Conservation (phyloP, 2,888 invertebrate species). For the Noctua janthe region DNA sequence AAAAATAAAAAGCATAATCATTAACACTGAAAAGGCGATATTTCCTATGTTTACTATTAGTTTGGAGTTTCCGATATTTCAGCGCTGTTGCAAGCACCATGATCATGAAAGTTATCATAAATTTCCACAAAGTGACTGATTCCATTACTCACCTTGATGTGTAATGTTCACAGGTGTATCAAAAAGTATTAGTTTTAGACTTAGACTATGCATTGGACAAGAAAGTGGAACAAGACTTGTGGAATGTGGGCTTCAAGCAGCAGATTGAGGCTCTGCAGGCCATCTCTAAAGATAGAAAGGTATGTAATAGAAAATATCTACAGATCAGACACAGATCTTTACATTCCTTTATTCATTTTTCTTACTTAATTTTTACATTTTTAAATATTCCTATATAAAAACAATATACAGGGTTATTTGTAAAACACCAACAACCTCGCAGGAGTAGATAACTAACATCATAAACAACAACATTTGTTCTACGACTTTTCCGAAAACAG, state of each 20-base stretch:
- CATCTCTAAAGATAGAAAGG: conserved; percentile 95
- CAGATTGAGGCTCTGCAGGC: conserved; percentile 95
- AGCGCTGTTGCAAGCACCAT: too few species aligned
- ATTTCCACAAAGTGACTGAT: not conserved
- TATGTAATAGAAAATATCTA: conserved; percentile 69
- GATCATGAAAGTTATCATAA: conserved; percentile 68
- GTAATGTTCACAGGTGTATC: conserved; percentile 90
- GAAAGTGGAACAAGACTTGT: conserved; percentile 97
- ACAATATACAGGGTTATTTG: too few species aligned
- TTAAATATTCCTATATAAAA: too few species aligned
- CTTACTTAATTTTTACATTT: too few species aligned
- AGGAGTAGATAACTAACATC: too few species aligned
- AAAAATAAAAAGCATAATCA: not conserved
- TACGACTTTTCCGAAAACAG: too few species aligned
- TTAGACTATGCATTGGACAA: conserved; percentile 96
- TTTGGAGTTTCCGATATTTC: too few species aligned
- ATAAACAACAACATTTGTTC: too few species aligned
- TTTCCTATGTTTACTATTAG: too few species aligned
- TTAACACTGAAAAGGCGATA: too few species aligned
- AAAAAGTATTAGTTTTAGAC: conserved; percentile 94
- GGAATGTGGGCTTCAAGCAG: conserved; percentile 97
- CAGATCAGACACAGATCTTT: not conserved
- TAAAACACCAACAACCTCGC: too few species aligned
- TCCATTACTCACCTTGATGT: not conserved
- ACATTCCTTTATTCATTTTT: too few species aligned